Conservation (phyloP, 2,888 invertebrate species). For the Amphimallon solstitiale region DNA sequence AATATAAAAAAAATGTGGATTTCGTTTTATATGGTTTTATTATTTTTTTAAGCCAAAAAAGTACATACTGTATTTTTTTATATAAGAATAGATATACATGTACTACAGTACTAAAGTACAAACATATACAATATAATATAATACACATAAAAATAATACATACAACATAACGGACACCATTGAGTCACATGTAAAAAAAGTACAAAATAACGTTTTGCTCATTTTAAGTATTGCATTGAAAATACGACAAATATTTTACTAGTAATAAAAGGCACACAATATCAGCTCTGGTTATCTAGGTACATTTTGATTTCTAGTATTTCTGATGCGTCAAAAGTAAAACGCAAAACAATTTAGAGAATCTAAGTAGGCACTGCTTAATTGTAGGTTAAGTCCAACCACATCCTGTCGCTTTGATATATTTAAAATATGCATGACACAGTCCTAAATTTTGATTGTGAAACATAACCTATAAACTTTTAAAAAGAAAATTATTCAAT, state of each 20-base stretch:
- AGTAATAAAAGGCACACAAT: conserved; percentile 29
- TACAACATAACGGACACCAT: conserved; percentile 1
- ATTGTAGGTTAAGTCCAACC: too few species aligned
- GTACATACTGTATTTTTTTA: conserved; percentile 4
- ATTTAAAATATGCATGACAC: too few species aligned
- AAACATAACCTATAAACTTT: too few species aligned
- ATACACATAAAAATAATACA: conserved; percentile 17
- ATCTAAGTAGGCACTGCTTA: too few species aligned
- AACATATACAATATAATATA: too few species aligned
- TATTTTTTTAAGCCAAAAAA: conserved; percentile 18
- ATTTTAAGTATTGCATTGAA: conserved; percentile 20
- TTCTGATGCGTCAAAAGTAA: conserved; percentile 13
- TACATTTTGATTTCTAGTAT: conserved; percentile 20
- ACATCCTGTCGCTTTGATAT: too few species aligned
- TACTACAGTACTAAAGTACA: too few species aligned
- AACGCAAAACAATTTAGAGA: neutral
- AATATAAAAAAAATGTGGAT: too few species aligned
- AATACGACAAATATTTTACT: conserved; percentile 4
- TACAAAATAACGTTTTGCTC: conserved; percentile 23
- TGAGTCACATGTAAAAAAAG: conserved; percentile 15
- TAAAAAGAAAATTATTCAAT: too few species aligned
- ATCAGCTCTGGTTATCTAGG: conserved; percentile 7
- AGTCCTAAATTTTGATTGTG: too few species aligned
- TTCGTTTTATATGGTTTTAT: too few species aligned
- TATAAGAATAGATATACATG: conserved; percentile 1